phyloP scores from a whole-genome alignment of 2,797 vertebrate species.

The Phoxinus dragarum region DNA sequence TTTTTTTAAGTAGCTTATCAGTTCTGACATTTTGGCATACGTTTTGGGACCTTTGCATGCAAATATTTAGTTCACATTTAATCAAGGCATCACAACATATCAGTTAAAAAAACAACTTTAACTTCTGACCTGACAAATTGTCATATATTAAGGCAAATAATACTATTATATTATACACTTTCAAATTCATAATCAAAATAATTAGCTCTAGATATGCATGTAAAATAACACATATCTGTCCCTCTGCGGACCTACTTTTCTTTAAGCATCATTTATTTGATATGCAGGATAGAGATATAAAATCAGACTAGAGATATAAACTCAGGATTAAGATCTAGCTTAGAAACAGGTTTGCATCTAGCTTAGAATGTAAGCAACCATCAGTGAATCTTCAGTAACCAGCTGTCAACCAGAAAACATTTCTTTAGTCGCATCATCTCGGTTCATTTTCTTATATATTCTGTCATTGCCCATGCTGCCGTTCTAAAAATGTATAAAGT shows the following conservation, averaged over 20 bases:
- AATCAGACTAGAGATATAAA: neutral
- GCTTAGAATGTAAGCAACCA: neutral
- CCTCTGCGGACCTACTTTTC: neutral
- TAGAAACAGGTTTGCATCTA: neutral
- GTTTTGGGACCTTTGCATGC: neutral
- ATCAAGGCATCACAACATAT: neutral
- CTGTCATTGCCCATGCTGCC: neutral
- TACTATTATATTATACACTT: neutral
- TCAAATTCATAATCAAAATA: neutral
- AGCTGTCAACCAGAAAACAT: neutral
- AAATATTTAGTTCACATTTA: neutral
- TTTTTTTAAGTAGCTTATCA: no score
- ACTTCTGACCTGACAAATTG: neutral
- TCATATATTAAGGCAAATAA: neutral
- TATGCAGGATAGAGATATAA: neutral
- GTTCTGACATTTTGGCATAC: neutral
- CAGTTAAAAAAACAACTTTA: neutral
- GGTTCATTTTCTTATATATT: neutral
- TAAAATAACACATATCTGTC: neutral
- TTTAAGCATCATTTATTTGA: neutral
- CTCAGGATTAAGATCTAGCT: neutral
- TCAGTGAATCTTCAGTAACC: neutral
- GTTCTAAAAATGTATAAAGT: neutral
- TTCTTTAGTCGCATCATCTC: neutral
- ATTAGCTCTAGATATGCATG: neutral